These are phyloP conservation scores for Rousettus madagascariensis DNA, from an alignment of 2,797 vertebrate genomes.

Conservation along the genomic window DNA sequence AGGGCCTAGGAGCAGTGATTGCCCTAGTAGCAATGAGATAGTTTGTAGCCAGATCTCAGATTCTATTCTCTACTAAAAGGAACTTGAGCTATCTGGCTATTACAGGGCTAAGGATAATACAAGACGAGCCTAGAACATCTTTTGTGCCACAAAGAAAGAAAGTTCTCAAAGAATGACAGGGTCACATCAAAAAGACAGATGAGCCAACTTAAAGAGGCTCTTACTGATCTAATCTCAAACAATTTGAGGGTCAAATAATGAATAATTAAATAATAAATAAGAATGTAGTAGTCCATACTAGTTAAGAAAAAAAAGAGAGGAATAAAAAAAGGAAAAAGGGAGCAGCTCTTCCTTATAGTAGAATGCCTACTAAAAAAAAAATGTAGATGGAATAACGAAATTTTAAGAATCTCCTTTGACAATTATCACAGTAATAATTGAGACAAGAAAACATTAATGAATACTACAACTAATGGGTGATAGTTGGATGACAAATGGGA, in stretches of 20 bases:
- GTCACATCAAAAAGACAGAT: neutral
- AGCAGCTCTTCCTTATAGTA: neutral
- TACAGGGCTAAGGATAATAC: neutral
- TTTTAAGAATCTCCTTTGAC: constrained; percentile 3
- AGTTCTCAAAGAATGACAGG: neutral
- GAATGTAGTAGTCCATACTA: neutral
- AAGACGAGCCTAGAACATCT: neutral
- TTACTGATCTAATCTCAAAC: neutral
- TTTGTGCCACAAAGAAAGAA: neutral
- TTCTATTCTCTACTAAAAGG: constrained; percentile 4
- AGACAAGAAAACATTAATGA: neutral
- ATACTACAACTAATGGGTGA: neutral
- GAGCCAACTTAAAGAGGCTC: neutral
- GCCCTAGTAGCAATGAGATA: neutral
- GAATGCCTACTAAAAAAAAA: neutral
- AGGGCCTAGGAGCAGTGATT: neutral
- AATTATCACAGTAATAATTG: neutral
- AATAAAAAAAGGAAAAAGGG: neutral
- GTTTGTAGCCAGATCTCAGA: neutral
- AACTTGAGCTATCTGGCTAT: neutral
- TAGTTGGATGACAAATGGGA: neutral
- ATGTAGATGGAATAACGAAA: neutral
- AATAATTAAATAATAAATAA: neutral
- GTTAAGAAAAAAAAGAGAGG: neutral
- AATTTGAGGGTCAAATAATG: neutral